Conservation (phyloP, 2,113 vertebrate genomes). For the Oriolus oriolus region DNA sequence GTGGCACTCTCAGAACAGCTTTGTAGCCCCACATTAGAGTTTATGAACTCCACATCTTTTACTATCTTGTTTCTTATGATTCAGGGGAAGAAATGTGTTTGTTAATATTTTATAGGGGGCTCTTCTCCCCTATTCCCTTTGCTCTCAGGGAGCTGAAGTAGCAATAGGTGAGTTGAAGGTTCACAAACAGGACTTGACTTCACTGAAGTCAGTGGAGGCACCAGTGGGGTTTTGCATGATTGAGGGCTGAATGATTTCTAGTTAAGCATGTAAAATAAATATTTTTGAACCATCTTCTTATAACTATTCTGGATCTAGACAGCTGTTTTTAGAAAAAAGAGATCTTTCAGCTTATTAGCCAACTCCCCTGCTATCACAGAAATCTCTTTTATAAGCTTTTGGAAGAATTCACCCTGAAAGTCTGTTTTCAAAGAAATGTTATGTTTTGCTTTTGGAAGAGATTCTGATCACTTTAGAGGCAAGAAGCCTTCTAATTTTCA, state of each 20-base stretch:
- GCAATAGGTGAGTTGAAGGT: background rate
- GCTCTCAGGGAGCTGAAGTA: background rate
- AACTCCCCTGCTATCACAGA: background rate
- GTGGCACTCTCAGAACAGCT: background rate
- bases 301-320: background rate
- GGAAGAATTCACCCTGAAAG: background rate
- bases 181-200: background rate
- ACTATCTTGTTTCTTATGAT: background rate
- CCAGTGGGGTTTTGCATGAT: background rate
- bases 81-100: background rate
- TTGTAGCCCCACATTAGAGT: background rate
- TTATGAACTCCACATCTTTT: background rate
- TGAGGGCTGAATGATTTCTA: background rate
- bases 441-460: background rate
- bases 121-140: background rate
- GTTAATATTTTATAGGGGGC: background rate
- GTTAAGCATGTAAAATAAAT: background rate
- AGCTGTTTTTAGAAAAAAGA: background rate
- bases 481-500: constrained; percentile 36
- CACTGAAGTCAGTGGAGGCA: background rate
- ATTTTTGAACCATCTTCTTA: background rate
- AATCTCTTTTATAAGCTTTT: constrained; percentile 4
- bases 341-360: background rate
- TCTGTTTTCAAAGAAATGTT: constrained; percentile 1
- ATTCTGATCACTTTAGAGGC: background rate